phyloP scores from a whole-genome alignment of 2,888 invertebrate genomes.

The Drosophila nr. medialis region DNA sequence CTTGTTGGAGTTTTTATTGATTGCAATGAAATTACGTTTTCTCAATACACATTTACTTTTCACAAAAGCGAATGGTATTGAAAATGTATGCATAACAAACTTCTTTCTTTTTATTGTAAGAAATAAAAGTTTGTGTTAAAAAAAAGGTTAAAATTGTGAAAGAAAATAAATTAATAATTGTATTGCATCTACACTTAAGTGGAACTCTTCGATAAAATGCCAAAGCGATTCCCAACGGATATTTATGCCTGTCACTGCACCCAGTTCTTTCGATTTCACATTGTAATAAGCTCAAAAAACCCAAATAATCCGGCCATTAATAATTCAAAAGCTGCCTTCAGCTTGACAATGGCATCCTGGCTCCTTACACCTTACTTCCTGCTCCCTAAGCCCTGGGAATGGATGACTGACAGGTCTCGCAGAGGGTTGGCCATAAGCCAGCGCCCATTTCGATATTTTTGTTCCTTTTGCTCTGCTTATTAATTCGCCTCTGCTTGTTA shows the following conservation, averaged over 20 bases:
- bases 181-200: not conserved
- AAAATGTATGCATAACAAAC: not conserved
- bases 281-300: slow-evolving; percentile 35
- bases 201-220: slow-evolving; percentile 1
- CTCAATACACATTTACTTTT: not conserved
- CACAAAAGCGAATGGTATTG: not conserved
- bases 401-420: not conserved
- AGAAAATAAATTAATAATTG: not conserved
- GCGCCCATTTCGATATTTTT: not conserved
- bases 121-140: not conserved
- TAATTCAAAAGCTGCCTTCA: slow-evolving; percentile 54
- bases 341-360: slow-evolving; percentile 8
- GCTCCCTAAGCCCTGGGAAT: not conserved
- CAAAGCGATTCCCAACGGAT: slow-evolving; percentile 7
- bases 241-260: slow-evolving; percentile 18
- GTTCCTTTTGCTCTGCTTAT: not conserved
- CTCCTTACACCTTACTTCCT: not conserved
- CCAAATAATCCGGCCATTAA: slow-evolving; percentile 52
- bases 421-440: not conserved
- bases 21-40: not conserved
- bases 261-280: slow-evolving; percentile 20
- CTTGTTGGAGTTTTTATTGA: not conserved
- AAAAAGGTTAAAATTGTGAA: not conserved
- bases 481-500: not conserved
- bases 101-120: not conserved